Conservation (phyloP, 2,113 vertebrate species). For the Nesospiza acunhae region DNA sequence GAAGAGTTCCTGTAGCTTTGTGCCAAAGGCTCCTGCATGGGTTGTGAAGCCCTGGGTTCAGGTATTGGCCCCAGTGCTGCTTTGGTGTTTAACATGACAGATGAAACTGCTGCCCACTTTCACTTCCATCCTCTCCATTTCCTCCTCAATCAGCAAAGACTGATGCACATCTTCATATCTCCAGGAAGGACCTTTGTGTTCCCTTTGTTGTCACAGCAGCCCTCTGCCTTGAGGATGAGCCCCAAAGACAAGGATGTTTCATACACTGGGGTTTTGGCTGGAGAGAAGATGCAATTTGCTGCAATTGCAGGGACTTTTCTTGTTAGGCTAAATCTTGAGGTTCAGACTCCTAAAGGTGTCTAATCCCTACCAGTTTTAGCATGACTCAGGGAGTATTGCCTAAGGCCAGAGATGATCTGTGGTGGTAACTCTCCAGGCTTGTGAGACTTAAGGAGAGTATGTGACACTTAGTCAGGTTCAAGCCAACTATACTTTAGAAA, state of each 20-base stretch:
- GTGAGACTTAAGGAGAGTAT: not conserved
- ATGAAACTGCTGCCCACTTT: not conserved
- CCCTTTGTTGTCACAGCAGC: not conserved
- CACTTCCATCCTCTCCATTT: not conserved
- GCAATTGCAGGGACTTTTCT: not conserved
- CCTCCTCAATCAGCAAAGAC: not conserved
- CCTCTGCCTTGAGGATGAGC: not conserved
- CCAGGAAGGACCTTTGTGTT: not conserved
- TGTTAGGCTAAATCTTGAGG: not conserved
- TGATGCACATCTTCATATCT: not conserved
- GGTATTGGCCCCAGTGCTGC: not conserved
- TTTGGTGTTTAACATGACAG: not conserved
- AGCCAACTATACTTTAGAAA: not conserved
- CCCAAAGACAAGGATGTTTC: not conserved
- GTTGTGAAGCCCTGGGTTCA: not conserved
- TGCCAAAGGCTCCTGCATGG: not conserved
- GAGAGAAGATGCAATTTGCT: not conserved
- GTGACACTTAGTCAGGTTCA: not conserved
- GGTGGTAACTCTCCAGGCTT: not conserved
- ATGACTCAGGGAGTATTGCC: not conserved
- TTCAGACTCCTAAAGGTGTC: not conserved
- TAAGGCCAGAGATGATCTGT: not conserved
- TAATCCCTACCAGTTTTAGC: not conserved
- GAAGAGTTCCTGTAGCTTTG: not conserved
- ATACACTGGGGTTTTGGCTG: not conserved